A percentile compares a stretch with the other conserved stretches of the same genome.
Conservation (phyloP, 2,888 invertebrate species). For the Chesias legatella region DNA sequence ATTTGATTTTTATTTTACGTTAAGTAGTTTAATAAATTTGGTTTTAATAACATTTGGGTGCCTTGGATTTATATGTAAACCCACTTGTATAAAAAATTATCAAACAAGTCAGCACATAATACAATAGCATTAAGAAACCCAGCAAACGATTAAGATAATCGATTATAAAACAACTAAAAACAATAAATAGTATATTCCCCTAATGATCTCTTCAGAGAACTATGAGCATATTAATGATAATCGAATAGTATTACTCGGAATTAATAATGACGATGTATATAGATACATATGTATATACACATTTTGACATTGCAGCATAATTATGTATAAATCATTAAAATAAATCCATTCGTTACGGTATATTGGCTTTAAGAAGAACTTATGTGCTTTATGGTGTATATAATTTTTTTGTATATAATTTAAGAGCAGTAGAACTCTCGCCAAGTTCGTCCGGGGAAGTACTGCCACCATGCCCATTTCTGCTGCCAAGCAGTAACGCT, state of each 20-base stretch:
- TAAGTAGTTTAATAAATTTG: too few species aligned
- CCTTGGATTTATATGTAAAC: too few species aligned
- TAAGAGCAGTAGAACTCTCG: too few species aligned
- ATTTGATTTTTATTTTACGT: too few species aligned
- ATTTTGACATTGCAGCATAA: constrained; percentile 12
- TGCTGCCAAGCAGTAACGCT: too few species aligned
- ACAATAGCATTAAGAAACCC: constrained; percentile 4
- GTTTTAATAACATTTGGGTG: too few species aligned
- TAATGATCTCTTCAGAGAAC: constrained; percentile 28
- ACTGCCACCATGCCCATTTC: too few species aligned
- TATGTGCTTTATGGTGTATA: background rate
- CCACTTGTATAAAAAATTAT: constrained; percentile 2
- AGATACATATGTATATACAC: too few species aligned
- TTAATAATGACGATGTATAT: constrained; percentile 18
- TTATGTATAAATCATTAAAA: constrained; percentile 30
- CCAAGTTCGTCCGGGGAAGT: too few species aligned
- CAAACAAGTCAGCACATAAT: constrained; percentile 7
- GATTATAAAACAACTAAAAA: constrained; percentile 23
- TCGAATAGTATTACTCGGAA: constrained; percentile 18
- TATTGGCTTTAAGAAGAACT: constrained; percentile 11
- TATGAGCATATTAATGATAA: constrained; percentile 14
- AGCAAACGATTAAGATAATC: constrained; percentile 7
- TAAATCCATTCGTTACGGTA: constrained; percentile 31
- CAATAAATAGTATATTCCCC: constrained; percentile 21
- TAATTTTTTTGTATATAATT: constrained; percentile 3